Base-by-base conservation (phyloP, 2,113 vertebrate species). In the Tychaedon coryphoeus region DNA sequence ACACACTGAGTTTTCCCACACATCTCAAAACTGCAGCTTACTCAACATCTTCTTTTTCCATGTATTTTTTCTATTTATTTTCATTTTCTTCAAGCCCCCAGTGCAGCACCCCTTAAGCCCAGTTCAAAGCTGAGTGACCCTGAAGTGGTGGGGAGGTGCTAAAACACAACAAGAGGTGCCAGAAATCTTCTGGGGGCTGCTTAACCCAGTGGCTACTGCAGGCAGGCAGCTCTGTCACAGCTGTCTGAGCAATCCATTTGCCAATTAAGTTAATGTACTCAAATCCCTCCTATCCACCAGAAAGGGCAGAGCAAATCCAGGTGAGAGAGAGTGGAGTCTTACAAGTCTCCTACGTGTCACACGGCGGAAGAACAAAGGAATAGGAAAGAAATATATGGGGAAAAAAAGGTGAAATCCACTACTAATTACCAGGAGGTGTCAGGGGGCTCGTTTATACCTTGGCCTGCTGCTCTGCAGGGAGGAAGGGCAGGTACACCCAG, bases 251-350 rank as follows among this genome's bases (percentile, higher is more conserved):
- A 94, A 90, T 14, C 29, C 86, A 10, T 87, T 95, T 95, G 85
- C 89, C 91, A 96, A 94, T 97, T 95, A 96, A 95, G 75, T 86
- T 90, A 97, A 94, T 94, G 54, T 53, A 26, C 78, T 94, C 81
- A 90, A 93, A 97, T 97, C 90, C 94, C 82, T 88, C 70, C 62
- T 71, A 88, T 92, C 75, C 76, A 85, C 65, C 91, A 95, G 92
- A 96, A 96, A 96, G 95, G 76, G 82, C 89, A 96, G 88, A 92
- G 87, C 72, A 97, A 96, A 96, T 88, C 95, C 95, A 97, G 91
- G 95, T 95, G 89, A 96, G 69, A 83, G 82, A 75, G 74, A 74
- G 42, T 14, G 74, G 75, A 91, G 80, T 48, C 65, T 92, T 94
- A 91, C 71, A 92, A 90, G 82, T 38, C 71, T 94, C 60, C 78